Evolutionary conservation across 2,888 invertebrate species (phyloP), one percentile per base, ranked within the genome.

Genomic region (Sphecodes monilicornis): DNA sequence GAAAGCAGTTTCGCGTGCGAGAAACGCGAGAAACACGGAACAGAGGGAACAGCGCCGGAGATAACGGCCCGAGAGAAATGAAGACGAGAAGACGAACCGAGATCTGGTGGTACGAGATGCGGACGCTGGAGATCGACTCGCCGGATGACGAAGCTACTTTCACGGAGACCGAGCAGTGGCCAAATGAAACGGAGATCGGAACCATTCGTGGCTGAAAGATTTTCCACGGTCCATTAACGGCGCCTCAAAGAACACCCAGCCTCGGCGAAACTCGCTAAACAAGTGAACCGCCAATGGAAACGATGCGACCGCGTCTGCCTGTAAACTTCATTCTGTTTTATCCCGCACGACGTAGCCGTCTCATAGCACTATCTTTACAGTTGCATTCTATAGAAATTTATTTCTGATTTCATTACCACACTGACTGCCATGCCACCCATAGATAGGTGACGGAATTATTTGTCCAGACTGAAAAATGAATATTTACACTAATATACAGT

Each of bases 121-220:
- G 72, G 68, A 66, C 57, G 41, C 18, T n/a, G 32, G 46, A 74
- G 84, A 60, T 84, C 68, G 71, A 50, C 60, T 78, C 50, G 50
- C 11, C 13, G 64, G 75, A 85, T 72, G 85, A 86, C 86, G 86
- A 75, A 76, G 81, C 86, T 78, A 85, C 75, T 86, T 85, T 86
- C 50, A 75, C 76, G 78, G 66, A 69, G 74, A 86, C 85, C 72
- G 80, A 77, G 66, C 64, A 66, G 46, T 69, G 75, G 78, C 22
- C 80, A 29, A 72, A 69, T 78, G 85, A 85, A 86, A 78, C 76
- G 76, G 69, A n/a, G 54, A 46, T 64, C 78, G 60, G 68, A 46
- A 60, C 75, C n/a, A 70, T 82, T 29, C 29, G 66, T 43, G 41
- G 41, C 72, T 43, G 39, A 73, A 76, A 74, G 73, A 82, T 76